Conservation (phyloP, 2,797 vertebrate species). For the Chelon auratus region DNA sequence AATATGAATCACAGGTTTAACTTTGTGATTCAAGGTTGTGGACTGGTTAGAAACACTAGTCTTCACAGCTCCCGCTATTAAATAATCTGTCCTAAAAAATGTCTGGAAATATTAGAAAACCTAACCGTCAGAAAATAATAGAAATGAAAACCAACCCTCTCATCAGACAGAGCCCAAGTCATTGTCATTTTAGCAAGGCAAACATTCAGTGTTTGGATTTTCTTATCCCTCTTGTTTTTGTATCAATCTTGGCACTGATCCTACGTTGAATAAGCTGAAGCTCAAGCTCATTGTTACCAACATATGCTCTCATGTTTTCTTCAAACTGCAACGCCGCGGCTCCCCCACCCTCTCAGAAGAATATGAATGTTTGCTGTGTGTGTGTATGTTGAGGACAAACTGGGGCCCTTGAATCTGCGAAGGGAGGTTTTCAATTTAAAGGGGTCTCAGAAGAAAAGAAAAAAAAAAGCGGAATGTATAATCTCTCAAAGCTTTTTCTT, state of each 20-base stretch:
- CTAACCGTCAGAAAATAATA: background rate
- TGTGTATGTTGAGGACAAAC: slow-evolving; percentile 10
- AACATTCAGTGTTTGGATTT: slow-evolving; percentile 10
- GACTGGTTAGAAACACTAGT: background rate
- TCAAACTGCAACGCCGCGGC: slow-evolving; percentile 36
- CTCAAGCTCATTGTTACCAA: slow-evolving; percentile 34
- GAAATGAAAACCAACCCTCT: background rate
- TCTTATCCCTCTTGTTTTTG: slow-evolving; percentile 14
- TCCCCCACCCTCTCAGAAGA: slow-evolving; percentile 65
- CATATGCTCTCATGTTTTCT: slow-evolving; percentile 18
- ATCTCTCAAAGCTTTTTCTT: slow-evolving; percentile 82
- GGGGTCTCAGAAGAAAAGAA: slow-evolving; percentile 37
- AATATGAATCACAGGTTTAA: background rate
- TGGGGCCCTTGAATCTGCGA: slow-evolving; percentile 7
- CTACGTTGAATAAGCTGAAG: slow-evolving; percentile 56
- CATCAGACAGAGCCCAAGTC: background rate
- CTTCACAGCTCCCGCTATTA: background rate
- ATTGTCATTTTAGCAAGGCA: slow-evolving; percentile 10
- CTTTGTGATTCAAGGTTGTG: background rate
- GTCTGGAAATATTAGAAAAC: background rate
- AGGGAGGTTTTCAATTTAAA: slow-evolving; percentile 60
- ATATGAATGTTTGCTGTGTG: slow-evolving; percentile 69
- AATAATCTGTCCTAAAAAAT: background rate
- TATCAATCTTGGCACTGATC: slow-evolving; percentile 51
- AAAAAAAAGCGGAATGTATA: slow-evolving; percentile 89